A percentile compares a stretch with the other conserved stretches of the same genome.
Evolutionary conservation across 2,113 vertebrate species (phyloP).

Genomic region (Heterotilapia buettikoferi): DNA sequence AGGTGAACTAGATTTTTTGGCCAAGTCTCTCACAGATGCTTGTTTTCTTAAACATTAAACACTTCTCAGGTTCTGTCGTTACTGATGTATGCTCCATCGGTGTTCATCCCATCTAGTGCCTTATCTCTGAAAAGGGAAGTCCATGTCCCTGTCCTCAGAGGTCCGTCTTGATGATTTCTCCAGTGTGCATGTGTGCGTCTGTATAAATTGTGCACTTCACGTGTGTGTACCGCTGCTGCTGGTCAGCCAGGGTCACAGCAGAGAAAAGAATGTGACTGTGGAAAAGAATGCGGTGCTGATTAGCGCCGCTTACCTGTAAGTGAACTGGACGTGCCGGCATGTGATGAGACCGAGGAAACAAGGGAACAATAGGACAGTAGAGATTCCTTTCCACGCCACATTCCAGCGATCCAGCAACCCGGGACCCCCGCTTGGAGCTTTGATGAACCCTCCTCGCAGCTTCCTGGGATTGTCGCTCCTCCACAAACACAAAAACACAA

Average conservation of each 20-base stretch:
- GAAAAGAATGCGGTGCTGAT: constrained; percentile 70
- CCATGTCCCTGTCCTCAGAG: constrained; percentile 20
- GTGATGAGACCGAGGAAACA: constrained; percentile 85
- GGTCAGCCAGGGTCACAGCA: constrained; percentile 43
- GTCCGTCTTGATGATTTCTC: constrained; percentile 46
- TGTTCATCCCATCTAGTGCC: background rate
- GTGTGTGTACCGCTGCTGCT: constrained; percentile 20
- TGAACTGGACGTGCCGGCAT: constrained; percentile 67
- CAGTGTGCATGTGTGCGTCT: background rate
- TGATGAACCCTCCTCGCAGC: constrained; percentile 93
- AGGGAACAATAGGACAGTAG: constrained; percentile 97
- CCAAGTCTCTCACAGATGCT: background rate
- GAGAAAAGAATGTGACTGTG: constrained; percentile 56
- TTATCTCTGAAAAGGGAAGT: constrained; percentile 32
- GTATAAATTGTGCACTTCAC: background rate
- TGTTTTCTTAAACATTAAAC: background rate
- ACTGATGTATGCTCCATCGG: background rate
- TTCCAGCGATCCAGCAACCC: constrained; percentile 81
- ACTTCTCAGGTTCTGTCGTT: background rate
- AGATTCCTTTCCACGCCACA: constrained; percentile 95
- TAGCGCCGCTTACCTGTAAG: constrained; percentile 68
- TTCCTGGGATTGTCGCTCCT: constrained; percentile 99
- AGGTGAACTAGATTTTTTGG: background rate
- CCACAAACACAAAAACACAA: constrained; percentile 79
- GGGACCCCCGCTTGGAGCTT: constrained; percentile 84